These are phyloP conservation scores for Coecobrya sp. DNA, from an alignment of 2,888 invertebrate species.

Conservation along the genomic window DNA sequence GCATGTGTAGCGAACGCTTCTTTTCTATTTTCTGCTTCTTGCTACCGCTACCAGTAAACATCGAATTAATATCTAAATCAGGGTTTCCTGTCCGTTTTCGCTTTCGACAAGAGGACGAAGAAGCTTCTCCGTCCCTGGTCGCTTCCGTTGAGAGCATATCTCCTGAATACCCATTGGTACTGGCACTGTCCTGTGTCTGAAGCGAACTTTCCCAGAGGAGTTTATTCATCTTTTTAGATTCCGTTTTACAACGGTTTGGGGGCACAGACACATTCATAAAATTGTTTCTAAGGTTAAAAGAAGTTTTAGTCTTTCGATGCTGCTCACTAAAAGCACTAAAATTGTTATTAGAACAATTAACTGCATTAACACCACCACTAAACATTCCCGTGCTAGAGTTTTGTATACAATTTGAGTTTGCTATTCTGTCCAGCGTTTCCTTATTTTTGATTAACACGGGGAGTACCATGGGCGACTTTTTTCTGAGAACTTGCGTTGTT, in stretches of 20 bases:
- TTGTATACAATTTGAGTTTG: not conserved
- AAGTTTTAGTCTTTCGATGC: not conserved
- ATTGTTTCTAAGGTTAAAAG: too few relatives aligned
- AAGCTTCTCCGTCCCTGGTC: not conserved
- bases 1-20: not conserved
- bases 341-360: not conserved
- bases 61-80: not conserved
- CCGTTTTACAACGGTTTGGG: not conserved
- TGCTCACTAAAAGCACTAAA: not conserved
- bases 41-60: not conserved
- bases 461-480: not conserved
- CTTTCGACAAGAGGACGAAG: not conserved
- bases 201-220: not conserved
- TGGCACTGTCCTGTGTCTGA: not conserved
- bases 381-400: not conserved
- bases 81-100: not conserved
- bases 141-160: not conserved
- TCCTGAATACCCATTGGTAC: not conserved
- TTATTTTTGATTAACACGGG: conserved; percentile 29
- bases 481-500: not conserved
- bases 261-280: not conserved
- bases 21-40: not conserved
- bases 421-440: conserved; percentile 34
- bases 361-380: not conserved
- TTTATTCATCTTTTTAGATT: not conserved